These are phyloP conservation scores for Channa striata DNA, from an alignment of 2,797 vertebrate species.

Conservation along the genomic window DNA sequence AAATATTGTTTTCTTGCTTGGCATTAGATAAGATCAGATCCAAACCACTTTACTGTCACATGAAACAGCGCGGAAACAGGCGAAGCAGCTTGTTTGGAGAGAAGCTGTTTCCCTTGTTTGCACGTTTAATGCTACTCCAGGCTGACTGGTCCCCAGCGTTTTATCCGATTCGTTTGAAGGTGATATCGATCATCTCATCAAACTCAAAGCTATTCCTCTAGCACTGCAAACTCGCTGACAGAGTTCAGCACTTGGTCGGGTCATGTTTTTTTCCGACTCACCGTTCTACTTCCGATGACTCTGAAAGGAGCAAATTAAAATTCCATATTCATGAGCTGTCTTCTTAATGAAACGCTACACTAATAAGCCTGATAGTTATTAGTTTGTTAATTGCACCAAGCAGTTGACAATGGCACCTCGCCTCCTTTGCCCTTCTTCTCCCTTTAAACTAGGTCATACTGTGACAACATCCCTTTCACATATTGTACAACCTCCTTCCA, in stretches of 20 bases:
- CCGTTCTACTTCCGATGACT: neutral
- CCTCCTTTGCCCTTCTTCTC: slow-evolving; percentile 26
- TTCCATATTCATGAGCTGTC: neutral
- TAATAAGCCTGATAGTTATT: slow-evolving; percentile 12
- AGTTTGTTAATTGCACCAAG: slow-evolving; percentile 21
- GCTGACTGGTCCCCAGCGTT: neutral
- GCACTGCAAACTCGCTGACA: neutral
- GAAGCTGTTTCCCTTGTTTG: neutral
- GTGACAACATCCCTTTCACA: slow-evolving; percentile 54
- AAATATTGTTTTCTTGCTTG: neutral
- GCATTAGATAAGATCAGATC: neutral
- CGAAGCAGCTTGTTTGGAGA: neutral
- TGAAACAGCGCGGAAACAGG: neutral
- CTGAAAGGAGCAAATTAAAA: neutral
- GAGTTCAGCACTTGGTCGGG: fast-evolving
- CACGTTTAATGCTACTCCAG: neutral
- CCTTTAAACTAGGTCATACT: slow-evolving; percentile 36
- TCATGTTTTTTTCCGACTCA: neutral
- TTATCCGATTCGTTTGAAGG: neutral
- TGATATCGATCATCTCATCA: neutral
- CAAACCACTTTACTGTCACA: neutral
- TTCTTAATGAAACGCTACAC: neutral
- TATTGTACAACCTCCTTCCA: slow-evolving; percentile 36
- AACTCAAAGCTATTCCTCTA: neutral
- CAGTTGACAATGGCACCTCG: slow-evolving; percentile 9